Conservation (phyloP, 1,140 invertebrate genomes). For the Drosophila yakuba region DNA sequence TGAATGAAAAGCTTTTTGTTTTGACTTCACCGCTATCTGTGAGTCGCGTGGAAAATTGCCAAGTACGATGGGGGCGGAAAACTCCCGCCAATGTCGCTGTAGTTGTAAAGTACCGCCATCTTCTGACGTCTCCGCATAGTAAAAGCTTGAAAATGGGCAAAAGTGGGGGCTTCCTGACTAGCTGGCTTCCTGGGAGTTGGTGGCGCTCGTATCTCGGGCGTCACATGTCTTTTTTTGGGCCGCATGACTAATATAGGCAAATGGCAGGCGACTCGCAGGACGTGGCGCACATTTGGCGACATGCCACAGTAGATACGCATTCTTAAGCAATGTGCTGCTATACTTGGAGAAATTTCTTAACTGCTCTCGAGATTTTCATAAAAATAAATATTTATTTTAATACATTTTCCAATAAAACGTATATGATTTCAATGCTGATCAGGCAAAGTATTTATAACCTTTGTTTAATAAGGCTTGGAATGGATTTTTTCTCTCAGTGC, state of each 20-base stretch:
- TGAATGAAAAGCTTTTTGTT: slow-evolving; percentile 81
- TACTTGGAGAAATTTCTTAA: background rate
- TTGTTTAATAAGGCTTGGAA: too few relatives aligned
- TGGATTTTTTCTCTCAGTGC: slow-evolving; percentile 1
- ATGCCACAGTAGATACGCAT: slow-evolving; percentile 73
- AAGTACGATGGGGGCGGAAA: background rate
- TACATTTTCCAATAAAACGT: too few relatives aligned
- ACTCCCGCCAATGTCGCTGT: slow-evolving; percentile 29
- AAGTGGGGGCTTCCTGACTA: background rate
- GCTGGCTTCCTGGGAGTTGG: slow-evolving; percentile 3
- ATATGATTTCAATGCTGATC: too few relatives aligned
- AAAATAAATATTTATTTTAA: too few relatives aligned
- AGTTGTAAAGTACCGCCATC: slow-evolving; percentile 40
- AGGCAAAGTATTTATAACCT: too few relatives aligned
- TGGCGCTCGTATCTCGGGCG: slow-evolving; percentile 43
- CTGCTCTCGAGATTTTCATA: too few relatives aligned
- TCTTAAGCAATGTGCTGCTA: slow-evolving; percentile 40
- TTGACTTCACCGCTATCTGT: slow-evolving; percentile 56
- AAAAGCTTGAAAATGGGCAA: slow-evolving; percentile 35
- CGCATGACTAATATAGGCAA: slow-evolving; percentile 79
- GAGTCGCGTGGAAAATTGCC: slow-evolving; percentile 20
- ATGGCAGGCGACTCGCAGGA: slow-evolving; percentile 65
- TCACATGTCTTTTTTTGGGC: slow-evolving; percentile 79
- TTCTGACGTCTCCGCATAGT: slow-evolving; percentile 44
- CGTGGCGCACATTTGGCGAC: slow-evolving; percentile 74